These are phyloP conservation scores for Podarcis raffonei DNA, from an alignment of 2,113 vertebrate genomes.

Conservation along the genomic window DNA sequence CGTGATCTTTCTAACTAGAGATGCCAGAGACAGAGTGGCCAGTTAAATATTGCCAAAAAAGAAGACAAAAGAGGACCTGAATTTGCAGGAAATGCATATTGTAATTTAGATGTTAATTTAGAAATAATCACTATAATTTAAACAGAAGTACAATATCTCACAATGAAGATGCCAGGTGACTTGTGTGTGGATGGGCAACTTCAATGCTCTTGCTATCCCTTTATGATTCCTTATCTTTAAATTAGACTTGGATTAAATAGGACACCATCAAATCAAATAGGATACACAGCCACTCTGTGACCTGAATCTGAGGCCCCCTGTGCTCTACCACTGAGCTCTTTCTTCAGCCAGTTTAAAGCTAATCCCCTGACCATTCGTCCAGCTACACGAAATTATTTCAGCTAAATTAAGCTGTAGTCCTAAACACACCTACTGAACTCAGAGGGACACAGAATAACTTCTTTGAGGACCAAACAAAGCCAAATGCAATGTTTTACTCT, in stretches of 20 bases:
- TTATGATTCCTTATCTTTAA: background rate
- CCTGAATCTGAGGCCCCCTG: background rate
- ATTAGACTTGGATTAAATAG: too few relatives aligned
- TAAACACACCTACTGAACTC: background rate
- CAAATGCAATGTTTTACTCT: background rate
- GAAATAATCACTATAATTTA: too few relatives aligned
- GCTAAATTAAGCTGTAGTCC: background rate
- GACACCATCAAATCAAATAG: too few relatives aligned
- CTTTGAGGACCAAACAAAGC: background rate
- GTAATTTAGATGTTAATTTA: too few relatives aligned
- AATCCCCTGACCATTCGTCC: constrained; percentile 10
- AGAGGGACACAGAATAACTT: constrained; percentile 28
- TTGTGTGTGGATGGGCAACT: too few relatives aligned
- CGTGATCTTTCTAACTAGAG: background rate
- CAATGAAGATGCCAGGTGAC: too few relatives aligned
- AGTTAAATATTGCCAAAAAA: too few relatives aligned
- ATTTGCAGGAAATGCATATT: too few relatives aligned
- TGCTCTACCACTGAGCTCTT: background rate
- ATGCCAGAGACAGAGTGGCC: background rate
- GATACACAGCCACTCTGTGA: background rate
- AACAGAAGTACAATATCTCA: too few relatives aligned
- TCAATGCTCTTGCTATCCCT: background rate
- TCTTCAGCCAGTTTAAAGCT: background rate
- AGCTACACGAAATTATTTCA: background rate
- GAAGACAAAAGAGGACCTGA: too few relatives aligned